phyloP scores from a whole-genome alignment of 2,888 invertebrate genomes.

The Agrilus cyanescens region DNA sequence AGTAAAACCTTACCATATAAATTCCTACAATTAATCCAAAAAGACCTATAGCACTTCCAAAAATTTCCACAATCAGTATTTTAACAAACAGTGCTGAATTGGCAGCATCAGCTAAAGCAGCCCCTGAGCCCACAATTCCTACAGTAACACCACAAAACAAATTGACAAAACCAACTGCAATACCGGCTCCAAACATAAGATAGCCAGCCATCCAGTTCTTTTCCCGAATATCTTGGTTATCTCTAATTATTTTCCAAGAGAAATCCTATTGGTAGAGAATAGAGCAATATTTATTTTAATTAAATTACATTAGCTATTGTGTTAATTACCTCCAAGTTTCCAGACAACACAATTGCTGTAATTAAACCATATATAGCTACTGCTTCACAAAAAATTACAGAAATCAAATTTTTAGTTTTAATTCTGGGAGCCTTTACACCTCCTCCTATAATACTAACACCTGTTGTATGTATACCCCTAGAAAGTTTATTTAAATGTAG shows the following conservation, averaged over 20 bases:
- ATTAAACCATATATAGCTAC: constrained; percentile 99
- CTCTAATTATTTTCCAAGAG: constrained; percentile 35
- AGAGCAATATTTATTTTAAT: too few relatives aligned
- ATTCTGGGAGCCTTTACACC: constrained; percentile 98
- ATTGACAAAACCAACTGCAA: constrained; percentile 92
- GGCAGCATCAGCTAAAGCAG: constrained; percentile 95
- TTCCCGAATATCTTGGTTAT: constrained; percentile 35
- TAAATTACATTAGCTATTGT: not conserved
- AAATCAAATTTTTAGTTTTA: constrained; percentile 98
- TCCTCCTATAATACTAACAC: constrained; percentile 91
- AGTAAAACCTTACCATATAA: constrained; percentile 48
- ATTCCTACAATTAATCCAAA: constrained; percentile 98
- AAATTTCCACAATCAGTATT: constrained; percentile 97
- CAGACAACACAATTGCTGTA: constrained; percentile 93
- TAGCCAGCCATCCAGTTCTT: constrained; percentile 81
- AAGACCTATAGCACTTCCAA: constrained; percentile 96
- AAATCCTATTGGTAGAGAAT: constrained; percentile 32
- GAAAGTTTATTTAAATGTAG: constrained; percentile 15
- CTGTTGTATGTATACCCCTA: constrained; percentile 92
- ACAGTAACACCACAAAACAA: constrained; percentile 93
- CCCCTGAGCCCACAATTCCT: constrained; percentile 97
- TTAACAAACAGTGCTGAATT: constrained; percentile 94
- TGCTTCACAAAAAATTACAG: constrained; percentile 99
- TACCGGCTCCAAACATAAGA: constrained; percentile 90
- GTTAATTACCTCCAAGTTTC: constrained; percentile 51